These are phyloP conservation scores for Aphaenogaster ashmeadi DNA, from an alignment of 1,140 invertebrate genomes.

Conservation along the genomic window DNA sequence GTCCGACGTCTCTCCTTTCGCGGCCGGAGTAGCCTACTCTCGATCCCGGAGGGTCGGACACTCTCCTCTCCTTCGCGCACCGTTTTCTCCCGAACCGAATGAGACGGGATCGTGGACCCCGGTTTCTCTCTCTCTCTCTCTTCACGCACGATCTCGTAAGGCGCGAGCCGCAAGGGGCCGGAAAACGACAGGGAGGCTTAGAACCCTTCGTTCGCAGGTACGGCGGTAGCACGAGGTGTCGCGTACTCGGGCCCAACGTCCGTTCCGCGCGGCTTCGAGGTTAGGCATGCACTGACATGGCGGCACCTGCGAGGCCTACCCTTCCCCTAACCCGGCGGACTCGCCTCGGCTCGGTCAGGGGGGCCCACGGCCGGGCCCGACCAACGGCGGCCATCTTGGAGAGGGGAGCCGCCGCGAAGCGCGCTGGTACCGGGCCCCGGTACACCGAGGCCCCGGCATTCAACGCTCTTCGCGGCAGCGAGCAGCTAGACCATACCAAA, in stretches of 20 bases:
- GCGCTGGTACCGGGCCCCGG: constrained; percentile 61
- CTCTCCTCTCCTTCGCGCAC: not conserved
- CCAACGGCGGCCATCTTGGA: constrained; percentile 84
- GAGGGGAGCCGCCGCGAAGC: constrained; percentile 78
- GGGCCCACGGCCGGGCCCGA: constrained; percentile 78
- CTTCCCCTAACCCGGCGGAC: constrained; percentile 80
- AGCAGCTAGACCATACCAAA: constrained; percentile 77
- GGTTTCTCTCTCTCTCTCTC: too few relatives aligned
- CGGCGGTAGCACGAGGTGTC: constrained; percentile 71
- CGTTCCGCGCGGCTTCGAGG: constrained; percentile 85
- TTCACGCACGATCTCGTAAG: too few relatives aligned
- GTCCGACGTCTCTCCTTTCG: not conserved
- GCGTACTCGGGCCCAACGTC: constrained; percentile 78
- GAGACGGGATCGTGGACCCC: not conserved
- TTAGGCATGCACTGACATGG: constrained; percentile 87
- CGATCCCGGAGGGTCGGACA: not conserved
- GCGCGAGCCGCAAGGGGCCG: not conserved
- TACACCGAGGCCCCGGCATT: constrained; percentile 72
- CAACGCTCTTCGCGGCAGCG: constrained; percentile 72
- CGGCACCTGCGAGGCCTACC: constrained; percentile 86
- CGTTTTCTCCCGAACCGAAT: not conserved
- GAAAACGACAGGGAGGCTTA: not conserved
- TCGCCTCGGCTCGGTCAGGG: constrained; percentile 78
- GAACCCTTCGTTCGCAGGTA: not conserved
- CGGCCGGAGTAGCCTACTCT: not conserved